Base-by-base conservation (phyloP, 2,113 vertebrate species). In the Ochotona curzoniae region DNA sequence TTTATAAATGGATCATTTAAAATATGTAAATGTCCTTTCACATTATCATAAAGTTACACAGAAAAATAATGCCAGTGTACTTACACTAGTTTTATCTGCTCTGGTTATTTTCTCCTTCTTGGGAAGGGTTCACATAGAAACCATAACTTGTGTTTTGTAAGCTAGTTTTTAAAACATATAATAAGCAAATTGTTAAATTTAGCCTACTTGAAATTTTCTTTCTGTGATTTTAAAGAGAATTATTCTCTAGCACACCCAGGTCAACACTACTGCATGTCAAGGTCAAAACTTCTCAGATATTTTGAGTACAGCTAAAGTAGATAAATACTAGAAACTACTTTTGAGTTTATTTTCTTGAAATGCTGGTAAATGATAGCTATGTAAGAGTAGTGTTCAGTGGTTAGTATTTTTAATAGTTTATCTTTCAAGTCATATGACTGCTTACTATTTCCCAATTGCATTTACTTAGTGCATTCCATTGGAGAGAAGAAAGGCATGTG, bases 181-280 rank as follows among this genome's bases (percentile, higher is more conserved):
- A 95, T 90, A 87, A 95, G 63, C 61, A 89, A 87, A 82, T 64
- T 82, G 81, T 95, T 84, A 95, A 69, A 95, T 91, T 91, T 91
- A 87, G 73, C 74, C 81, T 14, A 66, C 70, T 49, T 95, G 94
- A 96, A 89, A 96, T 94, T 95, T 96, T 60, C 79, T 18, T 92
- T 95, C 89, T 88, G 25, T 60, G 49, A 61, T 79, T 44, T 90
- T 69, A 76, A 83, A 51, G 7, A 67, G 18, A 70, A 3, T 17
- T 38, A 35, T 69, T 84, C 51, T 87, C 47, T 26, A 54, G 51
- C 26, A 54, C 4, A 47, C 30, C 3, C n/a, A 73, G 60, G 9
- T 87, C 60, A 90, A 32, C 79, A 35, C 35, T 88, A 57, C 63
- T 30, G 57, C 26, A 38, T n/a, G 8, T 63, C 17, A 82, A 82